Evolutionary conservation across 2,797 vertebrate species (phyloP), one percentile per base, ranked within the genome.

Genomic region (Phoxinus dragarum): DNA sequence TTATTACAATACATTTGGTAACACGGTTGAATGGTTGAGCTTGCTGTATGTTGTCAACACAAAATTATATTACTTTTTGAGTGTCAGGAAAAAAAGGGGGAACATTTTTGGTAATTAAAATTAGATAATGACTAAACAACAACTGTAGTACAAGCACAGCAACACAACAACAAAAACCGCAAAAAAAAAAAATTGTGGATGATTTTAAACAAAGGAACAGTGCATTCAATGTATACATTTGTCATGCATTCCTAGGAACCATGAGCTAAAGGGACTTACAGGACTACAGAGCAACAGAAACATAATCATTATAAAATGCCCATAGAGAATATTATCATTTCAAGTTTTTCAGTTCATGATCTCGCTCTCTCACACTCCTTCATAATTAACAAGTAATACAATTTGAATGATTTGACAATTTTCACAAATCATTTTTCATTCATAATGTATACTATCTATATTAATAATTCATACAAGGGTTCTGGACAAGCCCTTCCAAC

Each of bases 371-470:
- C 27, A 34, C 6, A 47, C 21, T 47, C 31, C 78, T 80, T 68
- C 19, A 17, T 52, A 80, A 27, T 27, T 27, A 27, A 49, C 47
- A 47, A 10, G 64, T 47, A 68, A 68, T 80, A 49, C 1, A 16
- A 52, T 52, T 80, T 68, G 21, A 80, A 80, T n/a, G 27, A 81
- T 34, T 80, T 68, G 19, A 66, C 44, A 68, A 71, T 34, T 72
- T 69, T 71, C 38, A 59, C 67, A 81, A 72, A 69, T 73, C 38
- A 61, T 52, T 44, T 82, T 61, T 61, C 69, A 73, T 73, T 59
- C 23, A 61, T 82, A 72, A 82, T 82, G 40, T 44, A 73, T 72
- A 42, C 49, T 34, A n/a, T 44, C 49, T 34, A n/a, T 44, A 61
- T 73, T 59, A 44, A 82, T 82, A 47, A 73, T 73, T 44, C 7